Conservation (phyloP, 2,888 invertebrate genomes). For the Cheilosia vernalis region DNA sequence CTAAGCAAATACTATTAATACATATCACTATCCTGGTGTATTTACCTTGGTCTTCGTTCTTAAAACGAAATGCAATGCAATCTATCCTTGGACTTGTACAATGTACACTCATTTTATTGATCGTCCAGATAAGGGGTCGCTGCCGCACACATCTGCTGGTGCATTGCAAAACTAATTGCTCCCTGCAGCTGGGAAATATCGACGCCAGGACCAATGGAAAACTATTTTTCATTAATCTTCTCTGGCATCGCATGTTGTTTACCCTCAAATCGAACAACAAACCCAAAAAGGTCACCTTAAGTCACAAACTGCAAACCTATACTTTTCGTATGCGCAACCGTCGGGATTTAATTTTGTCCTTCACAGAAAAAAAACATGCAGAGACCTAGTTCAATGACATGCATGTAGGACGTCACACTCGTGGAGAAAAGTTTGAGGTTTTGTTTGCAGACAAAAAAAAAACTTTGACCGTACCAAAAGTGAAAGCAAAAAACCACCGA, state of each 20-base stretch:
- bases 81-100: slow-evolving; percentile 56
- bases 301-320: background rate
- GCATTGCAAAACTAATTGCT: slow-evolving; percentile 64
- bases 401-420: slow-evolving; percentile 9
- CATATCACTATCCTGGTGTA: slow-evolving; percentile 58
- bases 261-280: slow-evolving; percentile 39
- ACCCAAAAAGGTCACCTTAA: slow-evolving; percentile 48
- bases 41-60: slow-evolving; percentile 52
- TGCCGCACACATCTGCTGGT: slow-evolving; percentile 1
- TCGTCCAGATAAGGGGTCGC: slow-evolving; percentile 66
- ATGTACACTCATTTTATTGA: slow-evolving; percentile 67
- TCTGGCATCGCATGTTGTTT: slow-evolving; percentile 62
- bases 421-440: slow-evolving; percentile 28
- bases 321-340: background rate
- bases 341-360: slow-evolving; percentile 51
- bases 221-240: slow-evolving; percentile 57
- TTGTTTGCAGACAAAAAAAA: background rate
- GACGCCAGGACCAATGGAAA: slow-evolving; percentile 47
- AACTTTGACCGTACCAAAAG: background rate
- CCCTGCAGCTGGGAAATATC: slow-evolving; percentile 34
- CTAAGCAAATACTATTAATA: slow-evolving; percentile 70
- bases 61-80: slow-evolving; percentile 43
- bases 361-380: slow-evolving; percentile 3
- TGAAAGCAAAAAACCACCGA: background rate
- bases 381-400: slow-evolving; percentile 59